These are phyloP conservation scores for Ceratosolen solmsi DNA, from an alignment of 1,140 invertebrate species.

Conservation along the genomic window DNA sequence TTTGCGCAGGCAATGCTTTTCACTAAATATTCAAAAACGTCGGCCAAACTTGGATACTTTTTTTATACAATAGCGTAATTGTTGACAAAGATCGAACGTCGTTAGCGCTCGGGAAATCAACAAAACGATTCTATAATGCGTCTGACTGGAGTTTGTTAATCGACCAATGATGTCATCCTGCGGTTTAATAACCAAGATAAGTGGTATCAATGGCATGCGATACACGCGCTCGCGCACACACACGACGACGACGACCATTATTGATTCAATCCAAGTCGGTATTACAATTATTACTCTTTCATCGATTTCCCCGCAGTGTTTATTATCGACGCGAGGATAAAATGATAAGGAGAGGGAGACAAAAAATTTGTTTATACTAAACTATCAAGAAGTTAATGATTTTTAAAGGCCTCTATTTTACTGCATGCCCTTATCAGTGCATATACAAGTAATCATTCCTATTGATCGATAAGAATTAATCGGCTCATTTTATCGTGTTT, in stretches of 20 bases:
- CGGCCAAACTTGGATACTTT: neutral
- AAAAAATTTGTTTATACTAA: too few species aligned
- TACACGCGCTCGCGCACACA: neutral
- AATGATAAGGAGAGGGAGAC: too few species aligned
- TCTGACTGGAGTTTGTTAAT: slow-evolving; percentile 26
- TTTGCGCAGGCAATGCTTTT: neutral
- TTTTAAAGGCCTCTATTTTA: neutral
- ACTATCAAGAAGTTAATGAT: neutral
- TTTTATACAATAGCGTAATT: slow-evolving; percentile 20
- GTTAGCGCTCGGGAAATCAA: slow-evolving; percentile 11
- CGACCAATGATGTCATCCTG: slow-evolving; percentile 29
- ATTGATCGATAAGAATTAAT: neutral
- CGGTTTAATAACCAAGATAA: slow-evolving; percentile 34
- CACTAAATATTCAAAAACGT: neutral
- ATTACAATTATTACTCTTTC: neutral
- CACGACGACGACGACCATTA: too few species aligned
- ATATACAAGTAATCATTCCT: neutral
- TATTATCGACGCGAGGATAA: too few species aligned
- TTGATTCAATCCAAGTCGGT: neutral
- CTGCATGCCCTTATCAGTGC: neutral
- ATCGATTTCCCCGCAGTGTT: neutral
- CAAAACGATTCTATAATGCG: slow-evolving; percentile 12
- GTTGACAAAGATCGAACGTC: neutral
- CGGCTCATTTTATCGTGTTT: neutral
- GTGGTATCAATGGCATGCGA: slow-evolving; percentile 36